phyloP scores from a whole-genome alignment of 2,113 vertebrate species.

The Numida meleagris region DNA sequence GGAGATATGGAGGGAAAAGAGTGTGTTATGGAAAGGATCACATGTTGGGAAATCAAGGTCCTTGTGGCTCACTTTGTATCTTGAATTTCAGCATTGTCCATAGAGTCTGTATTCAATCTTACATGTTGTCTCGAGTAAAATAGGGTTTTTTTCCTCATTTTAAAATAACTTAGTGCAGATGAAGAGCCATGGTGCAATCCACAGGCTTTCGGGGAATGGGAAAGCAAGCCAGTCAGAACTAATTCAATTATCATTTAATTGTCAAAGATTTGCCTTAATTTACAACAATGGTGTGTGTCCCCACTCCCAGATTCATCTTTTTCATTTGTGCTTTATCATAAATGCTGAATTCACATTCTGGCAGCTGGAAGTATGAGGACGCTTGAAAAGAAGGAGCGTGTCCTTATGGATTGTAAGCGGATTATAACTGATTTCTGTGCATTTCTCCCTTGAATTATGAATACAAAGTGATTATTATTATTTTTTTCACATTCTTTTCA shows the following conservation, averaged over 20 bases:
- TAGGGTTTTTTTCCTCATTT: not conserved
- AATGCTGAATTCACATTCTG: not conserved
- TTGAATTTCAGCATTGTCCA: not conserved
- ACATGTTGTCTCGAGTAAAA: not conserved
- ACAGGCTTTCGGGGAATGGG: not conserved
- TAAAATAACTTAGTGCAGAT: not conserved
- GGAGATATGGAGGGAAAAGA: not conserved
- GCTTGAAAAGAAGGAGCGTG: not conserved
- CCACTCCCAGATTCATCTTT: not conserved
- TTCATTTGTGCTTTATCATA: not conserved
- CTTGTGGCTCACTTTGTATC: not conserved
- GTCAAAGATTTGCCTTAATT: not conserved
- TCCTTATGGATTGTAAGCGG: not conserved
- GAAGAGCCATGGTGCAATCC: not conserved
- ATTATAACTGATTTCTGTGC: not conserved
- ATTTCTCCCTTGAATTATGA: not conserved
- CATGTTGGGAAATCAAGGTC: not conserved
- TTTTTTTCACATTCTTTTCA: not conserved
- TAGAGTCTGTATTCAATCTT: not conserved
- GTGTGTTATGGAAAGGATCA: not conserved
- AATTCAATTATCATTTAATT: not conserved
- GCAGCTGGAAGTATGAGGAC: not conserved
- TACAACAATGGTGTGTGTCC: not conserved
- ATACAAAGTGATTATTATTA: not conserved
- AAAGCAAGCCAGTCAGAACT: not conserved